Evolutionary conservation across 2,888 invertebrate genomes (phyloP).

Genomic region (Hecatera dysodea): DNA sequence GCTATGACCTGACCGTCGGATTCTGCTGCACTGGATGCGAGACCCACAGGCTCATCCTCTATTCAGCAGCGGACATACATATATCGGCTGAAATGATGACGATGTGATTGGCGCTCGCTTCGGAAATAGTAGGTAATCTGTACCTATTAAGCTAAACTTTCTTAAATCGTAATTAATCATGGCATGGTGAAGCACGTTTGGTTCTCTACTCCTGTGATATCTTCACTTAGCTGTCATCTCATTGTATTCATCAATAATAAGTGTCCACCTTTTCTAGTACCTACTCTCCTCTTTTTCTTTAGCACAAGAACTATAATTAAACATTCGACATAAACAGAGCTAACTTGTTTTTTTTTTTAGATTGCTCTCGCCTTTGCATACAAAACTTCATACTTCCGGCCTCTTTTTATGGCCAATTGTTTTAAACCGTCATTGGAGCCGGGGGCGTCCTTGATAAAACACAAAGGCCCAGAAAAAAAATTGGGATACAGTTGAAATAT

Average conservation of each 20-base stretch:
- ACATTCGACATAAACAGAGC: background rate
- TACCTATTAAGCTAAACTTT: background rate
- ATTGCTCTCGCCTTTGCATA: background rate
- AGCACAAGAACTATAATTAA: too few relatives aligned
- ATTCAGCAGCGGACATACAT: too few relatives aligned
- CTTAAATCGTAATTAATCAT: background rate
- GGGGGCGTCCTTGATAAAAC: background rate
- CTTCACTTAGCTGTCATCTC: background rate
- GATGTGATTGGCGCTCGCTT: too few relatives aligned
- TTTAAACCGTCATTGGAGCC: too few relatives aligned
- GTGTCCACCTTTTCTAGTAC: background rate
- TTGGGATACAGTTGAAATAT: conserved; percentile 17
- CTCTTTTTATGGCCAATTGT: background rate
- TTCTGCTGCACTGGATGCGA: too few relatives aligned
- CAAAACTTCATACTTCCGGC: background rate
- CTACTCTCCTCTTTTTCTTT: background rate
- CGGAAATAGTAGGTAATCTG: too few relatives aligned
- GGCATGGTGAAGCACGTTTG: background rate
- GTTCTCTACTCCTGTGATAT: background rate
- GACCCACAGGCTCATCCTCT: too few relatives aligned
- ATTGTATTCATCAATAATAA: background rate
- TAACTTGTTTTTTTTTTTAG: background rate
- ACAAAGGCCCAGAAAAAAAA: conserved; percentile 4
- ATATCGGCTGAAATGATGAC: too few relatives aligned
- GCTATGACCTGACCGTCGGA: too few relatives aligned